These are phyloP conservation scores for Drosophila vallismaia DNA, from an alignment of 2,888 invertebrate species.

Conservation along the genomic window DNA sequence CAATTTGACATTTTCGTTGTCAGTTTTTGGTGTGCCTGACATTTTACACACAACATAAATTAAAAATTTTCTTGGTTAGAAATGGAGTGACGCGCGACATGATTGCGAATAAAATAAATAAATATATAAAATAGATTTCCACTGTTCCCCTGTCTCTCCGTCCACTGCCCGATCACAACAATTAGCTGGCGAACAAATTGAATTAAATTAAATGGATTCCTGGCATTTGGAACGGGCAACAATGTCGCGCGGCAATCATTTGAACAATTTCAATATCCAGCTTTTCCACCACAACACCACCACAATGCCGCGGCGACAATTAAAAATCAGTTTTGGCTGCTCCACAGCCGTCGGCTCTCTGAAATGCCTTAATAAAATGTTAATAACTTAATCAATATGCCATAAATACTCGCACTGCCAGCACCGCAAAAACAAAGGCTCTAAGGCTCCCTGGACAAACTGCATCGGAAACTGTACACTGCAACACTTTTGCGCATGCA, in stretches of 20 bases:
- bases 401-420: constrained; percentile 64
- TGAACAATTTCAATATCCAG: constrained; percentile 57
- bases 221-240: constrained; percentile 44
- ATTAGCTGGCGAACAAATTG: constrained; percentile 62
- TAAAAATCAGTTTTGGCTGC: constrained; percentile 64
- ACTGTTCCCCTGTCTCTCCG: background rate
- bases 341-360: constrained; percentile 60
- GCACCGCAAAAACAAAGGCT: constrained; percentile 49
- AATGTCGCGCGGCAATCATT: constrained; percentile 43
- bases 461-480: constrained; percentile 57
- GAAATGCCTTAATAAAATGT: constrained; percentile 75
- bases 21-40: constrained; percentile 70
- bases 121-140: constrained; percentile 25
- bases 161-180: constrained; percentile 23
- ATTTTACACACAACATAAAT: constrained; percentile 76
- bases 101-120: constrained; percentile 31
- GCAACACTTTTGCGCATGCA: constrained; percentile 69
- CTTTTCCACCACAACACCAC: constrained; percentile 10
- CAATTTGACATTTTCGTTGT: constrained; percentile 74
- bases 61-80: constrained; percentile 51
- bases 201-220: constrained; percentile 64
- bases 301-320: constrained; percentile 26
- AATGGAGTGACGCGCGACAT: constrained; percentile 32
- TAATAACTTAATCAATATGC: constrained; percentile 80
- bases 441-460: constrained; percentile 7